phyloP scores from a whole-genome alignment of 37 sponge, comb jelly and placozoan genomes.

The Eunapius fragilis region DNA sequence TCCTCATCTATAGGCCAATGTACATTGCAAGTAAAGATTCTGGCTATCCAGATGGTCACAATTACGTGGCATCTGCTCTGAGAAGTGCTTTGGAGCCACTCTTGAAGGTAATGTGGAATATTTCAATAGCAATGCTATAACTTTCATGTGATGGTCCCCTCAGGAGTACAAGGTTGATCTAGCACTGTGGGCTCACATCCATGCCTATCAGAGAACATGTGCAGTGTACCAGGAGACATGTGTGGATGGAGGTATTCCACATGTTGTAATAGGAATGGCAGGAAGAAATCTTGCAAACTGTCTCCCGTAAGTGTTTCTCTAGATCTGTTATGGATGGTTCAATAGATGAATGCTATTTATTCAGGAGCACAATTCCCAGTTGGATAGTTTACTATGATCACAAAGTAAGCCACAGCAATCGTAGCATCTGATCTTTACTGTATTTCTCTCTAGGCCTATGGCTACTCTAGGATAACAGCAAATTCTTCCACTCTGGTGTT shows the following conservation, averaged over 20 bases:
- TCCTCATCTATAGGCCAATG: constrained; percentile 59
- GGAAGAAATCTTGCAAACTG: constrained; percentile 17
- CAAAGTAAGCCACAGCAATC: not conserved
- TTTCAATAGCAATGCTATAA: not conserved
- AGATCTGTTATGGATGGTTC: not conserved
- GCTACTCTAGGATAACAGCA: constrained; percentile 57
- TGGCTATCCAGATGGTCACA: not conserved
- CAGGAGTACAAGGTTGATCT: constrained; percentile 69
- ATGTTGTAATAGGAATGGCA: constrained; percentile 68
- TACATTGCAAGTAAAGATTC: constrained; percentile 63
- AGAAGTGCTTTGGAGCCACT: constrained; percentile 55
- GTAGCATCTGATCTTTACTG: not conserved
- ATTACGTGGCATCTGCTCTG: constrained; percentile 32
- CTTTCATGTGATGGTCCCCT: not conserved
- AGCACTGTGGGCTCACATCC: constrained; percentile 79
- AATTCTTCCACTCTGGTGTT: constrained; percentile 55
- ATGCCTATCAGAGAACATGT: constrained; percentile 83
- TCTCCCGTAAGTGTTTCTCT: not conserved
- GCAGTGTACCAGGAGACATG: constrained; percentile 60
- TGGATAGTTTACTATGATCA: not conserved
- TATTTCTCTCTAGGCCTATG: constrained; percentile 49
- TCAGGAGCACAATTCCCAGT: not conserved
- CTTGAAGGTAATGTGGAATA: constrained; percentile 25
- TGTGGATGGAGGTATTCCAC: constrained; percentile 34
- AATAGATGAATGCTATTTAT: not conserved